These are phyloP conservation scores for Oscheius sp. DNA, from an alignment of 2,888 invertebrate genomes.

Conservation along the genomic window DNA sequence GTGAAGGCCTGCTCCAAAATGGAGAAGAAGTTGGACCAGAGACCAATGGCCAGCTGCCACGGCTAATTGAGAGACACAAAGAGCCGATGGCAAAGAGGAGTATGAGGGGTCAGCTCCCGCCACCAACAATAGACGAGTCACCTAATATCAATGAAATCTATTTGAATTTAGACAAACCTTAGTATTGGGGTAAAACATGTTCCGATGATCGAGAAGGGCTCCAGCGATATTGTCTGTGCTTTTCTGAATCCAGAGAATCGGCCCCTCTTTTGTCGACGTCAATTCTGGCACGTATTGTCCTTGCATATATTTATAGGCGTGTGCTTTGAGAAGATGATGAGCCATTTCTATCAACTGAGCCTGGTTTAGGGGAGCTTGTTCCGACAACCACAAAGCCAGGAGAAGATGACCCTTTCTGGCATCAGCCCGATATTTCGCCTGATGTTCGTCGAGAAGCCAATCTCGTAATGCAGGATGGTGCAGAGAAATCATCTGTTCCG, in stretches of 20 bases:
- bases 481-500: slow-evolving; percentile 95
- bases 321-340: slow-evolving; percentile 95
- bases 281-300: slow-evolving; percentile 35
- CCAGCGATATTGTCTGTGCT: slow-evolving; percentile 30
- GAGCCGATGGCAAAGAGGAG: slow-evolving; percentile 72
- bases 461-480: slow-evolving; percentile 97
- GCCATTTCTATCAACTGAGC: slow-evolving; percentile 92
- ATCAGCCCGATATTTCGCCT: slow-evolving; percentile 28
- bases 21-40: slow-evolving; percentile 87
- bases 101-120: slow-evolving; percentile 82
- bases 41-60: slow-evolving; percentile 89
- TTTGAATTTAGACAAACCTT: slow-evolving; percentile 72
- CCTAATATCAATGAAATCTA: too few relatives aligned
- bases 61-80: slow-evolving; percentile 86
- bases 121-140: slow-evolving; percentile 83
- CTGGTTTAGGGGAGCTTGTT: slow-evolving; percentile 86
- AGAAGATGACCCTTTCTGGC: slow-evolving; percentile 87
- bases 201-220: slow-evolving; percentile 33
- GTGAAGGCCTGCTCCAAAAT: slow-evolving; percentile 90
- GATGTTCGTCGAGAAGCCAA: slow-evolving; percentile 85
- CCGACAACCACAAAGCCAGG: slow-evolving; percentile 88
- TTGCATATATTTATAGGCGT: slow-evolving; percentile 83
- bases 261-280: slow-evolving; percentile 38
- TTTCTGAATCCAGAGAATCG: slow-evolving; percentile 38
- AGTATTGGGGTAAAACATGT: slow-evolving; percentile 37